Conservation (phyloP, 2,113 vertebrate species). For the Hippocampus barbouri region DNA sequence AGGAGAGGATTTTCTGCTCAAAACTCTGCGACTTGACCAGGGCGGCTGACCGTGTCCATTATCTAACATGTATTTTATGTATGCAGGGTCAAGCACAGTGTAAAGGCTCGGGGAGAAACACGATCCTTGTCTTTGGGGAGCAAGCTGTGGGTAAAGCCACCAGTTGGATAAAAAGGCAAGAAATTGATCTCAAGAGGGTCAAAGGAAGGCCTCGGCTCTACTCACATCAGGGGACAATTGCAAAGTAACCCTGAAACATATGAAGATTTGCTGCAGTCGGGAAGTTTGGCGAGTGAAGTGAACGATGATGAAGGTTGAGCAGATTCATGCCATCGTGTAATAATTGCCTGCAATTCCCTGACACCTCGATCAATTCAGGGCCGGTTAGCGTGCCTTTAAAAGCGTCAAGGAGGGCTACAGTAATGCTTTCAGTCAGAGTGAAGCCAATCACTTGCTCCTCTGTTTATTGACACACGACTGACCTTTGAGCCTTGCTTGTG, state of each 20-base stretch:
- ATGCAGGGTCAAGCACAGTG: constrained; percentile 85
- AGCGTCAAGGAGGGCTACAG: constrained; percentile 48
- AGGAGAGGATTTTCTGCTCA: constrained; percentile 89
- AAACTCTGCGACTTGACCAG: constrained; percentile 80
- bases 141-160: constrained; percentile 51
- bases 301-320: constrained; percentile 14
- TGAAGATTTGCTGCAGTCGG: constrained; percentile 23
- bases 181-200: constrained; percentile 53
- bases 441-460: constrained; percentile 52
- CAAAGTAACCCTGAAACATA: constrained; percentile 43
- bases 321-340: constrained; percentile 1
- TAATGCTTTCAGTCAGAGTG: constrained; percentile 50
- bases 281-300: constrained; percentile 20
- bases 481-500: constrained; percentile 57
- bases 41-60: constrained; percentile 79
- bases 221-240: constrained; percentile 48
- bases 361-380: neutral
- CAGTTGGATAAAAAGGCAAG: constrained; percentile 49
- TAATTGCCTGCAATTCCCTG: neutral
- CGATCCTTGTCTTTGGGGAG: constrained; percentile 78
- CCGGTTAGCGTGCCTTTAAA: constrained; percentile 19
- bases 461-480: constrained; percentile 67
- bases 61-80: constrained; percentile 93
- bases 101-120: constrained; percentile 86
- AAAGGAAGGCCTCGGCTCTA: constrained; percentile 42